Percentiles rank a stretch among this genome's conserved stretches.
These are phyloP conservation scores for Cavia porcellus DNA, from an alignment of 2,113 vertebrate species.

Conservation along the genomic window DNA sequence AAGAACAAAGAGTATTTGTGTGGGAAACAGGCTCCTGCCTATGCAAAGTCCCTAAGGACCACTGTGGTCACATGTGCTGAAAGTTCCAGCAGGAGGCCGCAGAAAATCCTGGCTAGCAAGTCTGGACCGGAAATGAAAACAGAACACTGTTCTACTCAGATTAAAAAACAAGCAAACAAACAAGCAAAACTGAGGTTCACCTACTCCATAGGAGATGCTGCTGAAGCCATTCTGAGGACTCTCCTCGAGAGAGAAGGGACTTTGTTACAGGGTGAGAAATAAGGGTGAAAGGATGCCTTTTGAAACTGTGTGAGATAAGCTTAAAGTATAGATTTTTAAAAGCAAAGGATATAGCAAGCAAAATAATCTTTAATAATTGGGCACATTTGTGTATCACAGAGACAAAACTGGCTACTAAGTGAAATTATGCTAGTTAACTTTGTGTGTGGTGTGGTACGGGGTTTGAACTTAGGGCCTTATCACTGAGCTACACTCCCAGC, in stretches of 20 bases:
- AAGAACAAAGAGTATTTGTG: background rate
- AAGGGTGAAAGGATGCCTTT: background rate
- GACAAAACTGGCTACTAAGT: background rate
- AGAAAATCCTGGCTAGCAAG: background rate
- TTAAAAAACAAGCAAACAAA: background rate
- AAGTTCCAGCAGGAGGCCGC: background rate
- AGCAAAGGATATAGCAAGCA: background rate
- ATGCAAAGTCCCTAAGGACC: background rate
- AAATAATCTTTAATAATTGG: background rate
- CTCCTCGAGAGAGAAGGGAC: background rate
- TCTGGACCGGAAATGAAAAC: background rate
- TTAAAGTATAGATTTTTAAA: background rate
- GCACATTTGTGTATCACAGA: background rate
- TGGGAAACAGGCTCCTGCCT: background rate
- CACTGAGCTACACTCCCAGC: background rate
- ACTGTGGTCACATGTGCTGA: background rate
- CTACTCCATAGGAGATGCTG: background rate
- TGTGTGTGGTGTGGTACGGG: background rate
- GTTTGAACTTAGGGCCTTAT: background rate
- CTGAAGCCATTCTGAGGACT: background rate
- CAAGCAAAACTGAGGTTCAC: background rate
- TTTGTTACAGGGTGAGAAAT: background rate
- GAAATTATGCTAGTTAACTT: background rate
- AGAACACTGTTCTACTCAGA: background rate
- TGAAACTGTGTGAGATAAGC: constrained; percentile 4